Base-by-base conservation (phyloP, 2,888 invertebrate genomes). In the Notodonta ziczac region DNA sequence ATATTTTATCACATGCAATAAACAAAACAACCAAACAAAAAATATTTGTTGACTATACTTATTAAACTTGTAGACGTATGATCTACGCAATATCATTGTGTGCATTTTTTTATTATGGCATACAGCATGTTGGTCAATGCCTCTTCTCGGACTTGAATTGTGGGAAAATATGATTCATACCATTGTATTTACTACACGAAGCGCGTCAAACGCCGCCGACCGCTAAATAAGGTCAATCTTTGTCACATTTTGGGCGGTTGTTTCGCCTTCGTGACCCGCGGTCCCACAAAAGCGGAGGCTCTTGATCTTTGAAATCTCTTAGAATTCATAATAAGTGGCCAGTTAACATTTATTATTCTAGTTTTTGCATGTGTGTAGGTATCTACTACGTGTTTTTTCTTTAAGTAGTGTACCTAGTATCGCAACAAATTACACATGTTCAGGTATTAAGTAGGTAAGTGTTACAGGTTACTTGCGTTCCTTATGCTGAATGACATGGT, bases 91-190 rank as follows among this genome's bases (percentile, higher is more conserved):
- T 72, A 58, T 56, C 57, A 66, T 63, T 72, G 62, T 66, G 48
- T 63, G 62, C 59, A 60, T 61, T 73, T 70, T 76, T 66, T 53
- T 53, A 48, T 3, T 8, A 10, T 3, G 64, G 5, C 8, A n/a
- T 16, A 42, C 40, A 42, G 16, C n/a, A n/a, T 5, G n/a, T 13
- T 56, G 70, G 73, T 72, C 73, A 77, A 68, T 73, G 74, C 70
- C 72, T 72, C 74, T 74, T 70, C 76, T 76, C 65, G 65, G 66
- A 66, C 63, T 67, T 68, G 65, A 77, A 78, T 86, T 84, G 82
- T 83, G 81, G 78, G 85, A 89, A 85, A 82, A 85, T 80, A 82
- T 89, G 89, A 90, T 78, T 89, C 89, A 89, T 76, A 62, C 77
- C 74, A 87, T 88, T 89, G 86, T 88, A 77, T 81, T 84, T 80